Evolutionary conservation across 1,140 invertebrate genomes (phyloP), one percentile per base, ranked within the genome.

Genomic region (Aphelenchoides fujianensis): DNA sequence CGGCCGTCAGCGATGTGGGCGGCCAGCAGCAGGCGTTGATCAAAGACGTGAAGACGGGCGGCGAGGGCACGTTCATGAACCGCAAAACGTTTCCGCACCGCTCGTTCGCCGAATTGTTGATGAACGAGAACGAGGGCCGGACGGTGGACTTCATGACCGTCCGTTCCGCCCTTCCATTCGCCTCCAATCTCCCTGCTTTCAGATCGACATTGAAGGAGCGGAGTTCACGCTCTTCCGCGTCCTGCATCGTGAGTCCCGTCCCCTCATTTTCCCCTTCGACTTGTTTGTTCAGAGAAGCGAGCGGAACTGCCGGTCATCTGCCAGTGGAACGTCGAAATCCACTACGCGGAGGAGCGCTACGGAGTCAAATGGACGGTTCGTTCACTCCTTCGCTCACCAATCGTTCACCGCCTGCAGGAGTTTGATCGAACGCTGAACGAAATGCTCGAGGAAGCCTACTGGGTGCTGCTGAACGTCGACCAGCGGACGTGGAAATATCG

Each of bases 71-170:
- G n/a, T n/a, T n/a, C n/a, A n/a, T n/a, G n/a, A n/a, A n/a, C n/a
- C n/a, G n/a, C n/a, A n/a, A n/a, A n/a, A n/a, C n/a, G n/a, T n/a
- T 61, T 61, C 16, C 41, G 16, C 16, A 61, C 57, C 16, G 16
- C 16, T 16, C 16, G 16, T 61, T 61, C 57, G 19, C 41, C 12
- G 57, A 61, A 16, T 41, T 61, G 12, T 61, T 61, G 41, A 16
- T 16, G 57, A 61, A 61, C 16, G 16, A 61, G 16, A 61, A 61
- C 19, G 57, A 53, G 19, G 41, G 41, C 16, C 57, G 57, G 12
- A 16, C 53, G 53, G 19, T 61, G 19, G 57, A 61, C 53, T 53
- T 61, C 16, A 61, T 61, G 57, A 61, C 41, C 41, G n/a, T n/a
- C n/a, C n/a, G n/a, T n/a, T n/a, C n/a, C n/a, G n/a, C n/a, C n/a